A percentile compares a stretch with the other conserved stretches of the same genome.
phyloP scores from a whole-genome alignment of 2,113 vertebrate species.

The Archilochus colubris region DNA sequence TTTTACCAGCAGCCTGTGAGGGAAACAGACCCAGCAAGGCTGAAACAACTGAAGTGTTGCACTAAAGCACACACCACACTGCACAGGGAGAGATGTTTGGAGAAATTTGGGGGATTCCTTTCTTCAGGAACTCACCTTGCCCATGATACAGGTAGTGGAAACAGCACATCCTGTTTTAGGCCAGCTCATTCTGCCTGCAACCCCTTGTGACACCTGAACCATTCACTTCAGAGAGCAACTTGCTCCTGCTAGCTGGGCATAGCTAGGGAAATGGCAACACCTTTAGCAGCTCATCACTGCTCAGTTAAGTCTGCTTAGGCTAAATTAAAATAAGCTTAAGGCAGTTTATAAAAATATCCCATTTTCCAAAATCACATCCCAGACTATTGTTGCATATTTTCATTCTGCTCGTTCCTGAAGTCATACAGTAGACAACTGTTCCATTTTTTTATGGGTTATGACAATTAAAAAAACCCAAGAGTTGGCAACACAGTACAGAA shows the following conservation, averaged over 20 bases:
- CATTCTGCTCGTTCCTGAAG: not conserved
- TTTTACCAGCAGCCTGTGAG: not conserved
- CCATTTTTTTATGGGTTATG: not conserved
- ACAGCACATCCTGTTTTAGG: not conserved
- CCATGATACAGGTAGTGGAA: not conserved
- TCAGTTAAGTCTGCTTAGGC: not conserved
- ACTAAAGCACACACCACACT: not conserved
- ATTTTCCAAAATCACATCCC: not conserved
- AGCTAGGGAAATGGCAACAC: not conserved
- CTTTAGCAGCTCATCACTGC: not conserved
- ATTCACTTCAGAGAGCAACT: not conserved
- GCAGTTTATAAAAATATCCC: not conserved
- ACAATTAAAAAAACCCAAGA: not conserved
- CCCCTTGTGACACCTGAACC: rapidly evolving
- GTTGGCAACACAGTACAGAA: not conserved
- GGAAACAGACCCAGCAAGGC: not conserved
- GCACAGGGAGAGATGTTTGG: not conserved
- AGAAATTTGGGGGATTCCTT: not conserved
- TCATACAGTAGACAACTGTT: not conserved
- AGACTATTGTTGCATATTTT: not conserved
- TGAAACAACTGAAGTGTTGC: not conserved
- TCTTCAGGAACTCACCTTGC: not conserved
- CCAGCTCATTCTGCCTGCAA: not conserved
- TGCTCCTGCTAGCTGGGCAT: not conserved
- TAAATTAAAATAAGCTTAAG: not conserved